phyloP scores from a whole-genome alignment of 2,888 invertebrate genomes.

The Luffia ferchaultella region DNA sequence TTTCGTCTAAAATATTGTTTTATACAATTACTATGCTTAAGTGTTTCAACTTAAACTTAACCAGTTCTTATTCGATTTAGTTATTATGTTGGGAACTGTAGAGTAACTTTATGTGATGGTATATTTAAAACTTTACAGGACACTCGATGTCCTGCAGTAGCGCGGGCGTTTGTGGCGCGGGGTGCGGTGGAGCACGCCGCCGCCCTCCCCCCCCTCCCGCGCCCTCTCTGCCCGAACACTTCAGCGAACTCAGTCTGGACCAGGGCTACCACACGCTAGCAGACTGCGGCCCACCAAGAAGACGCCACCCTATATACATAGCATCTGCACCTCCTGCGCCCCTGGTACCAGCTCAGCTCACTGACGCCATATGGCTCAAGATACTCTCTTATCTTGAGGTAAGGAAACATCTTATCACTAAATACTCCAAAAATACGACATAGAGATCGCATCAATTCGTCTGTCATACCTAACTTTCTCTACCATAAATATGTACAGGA shows the following conservation, averaged over 20 bases:
- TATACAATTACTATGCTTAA: too few relatives aligned
- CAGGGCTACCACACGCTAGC: conserved; percentile 85
- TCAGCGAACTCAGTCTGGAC: conserved; percentile 70
- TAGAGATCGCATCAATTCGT: too few relatives aligned
- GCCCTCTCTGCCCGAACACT: conserved; percentile 48
- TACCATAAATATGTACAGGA: too few relatives aligned
- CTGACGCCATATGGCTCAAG: conserved; percentile 47
- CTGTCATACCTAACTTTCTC: too few relatives aligned
- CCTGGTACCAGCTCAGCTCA: conserved; percentile 28
- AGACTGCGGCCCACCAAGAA: conserved; percentile 65
- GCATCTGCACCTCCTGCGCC: not conserved
- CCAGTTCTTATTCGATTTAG: too few relatives aligned
- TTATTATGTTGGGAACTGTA: too few relatives aligned
- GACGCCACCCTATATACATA: conserved; percentile 27
- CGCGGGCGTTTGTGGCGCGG: conserved; percentile 44
- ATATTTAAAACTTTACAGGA: conserved; percentile 37
- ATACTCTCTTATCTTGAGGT: conserved; percentile 52
- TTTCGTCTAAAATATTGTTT: too few relatives aligned
- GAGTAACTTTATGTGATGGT: too few relatives aligned
- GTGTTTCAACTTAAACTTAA: too few relatives aligned
- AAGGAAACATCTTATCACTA: too few relatives aligned
- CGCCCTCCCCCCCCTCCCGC: conserved; percentile 55
- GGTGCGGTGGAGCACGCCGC: conserved; percentile 47
- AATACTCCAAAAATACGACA: too few relatives aligned
- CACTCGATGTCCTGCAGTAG: conserved; percentile 48